These are phyloP conservation scores for Prunella himalayana DNA, from an alignment of 2,113 vertebrate genomes.

Conservation along the genomic window DNA sequence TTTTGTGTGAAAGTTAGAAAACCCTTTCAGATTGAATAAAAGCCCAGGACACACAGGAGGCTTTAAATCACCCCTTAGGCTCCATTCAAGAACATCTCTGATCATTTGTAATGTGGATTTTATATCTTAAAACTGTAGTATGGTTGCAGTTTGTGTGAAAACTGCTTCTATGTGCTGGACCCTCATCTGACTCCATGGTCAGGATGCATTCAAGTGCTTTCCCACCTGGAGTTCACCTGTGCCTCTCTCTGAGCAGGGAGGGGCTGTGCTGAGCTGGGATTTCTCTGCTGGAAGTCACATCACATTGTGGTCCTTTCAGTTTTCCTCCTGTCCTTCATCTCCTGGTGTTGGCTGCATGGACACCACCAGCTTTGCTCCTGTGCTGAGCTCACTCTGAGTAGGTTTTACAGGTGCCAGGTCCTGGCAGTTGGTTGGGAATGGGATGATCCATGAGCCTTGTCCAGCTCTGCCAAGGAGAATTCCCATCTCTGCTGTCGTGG, in stretches of 20 bases:
- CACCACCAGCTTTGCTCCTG: neutral
- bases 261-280: neutral
- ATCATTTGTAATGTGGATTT: neutral
- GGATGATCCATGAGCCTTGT: fast-evolving
- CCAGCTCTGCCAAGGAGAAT: neutral
- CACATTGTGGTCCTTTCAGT: fast-evolving
- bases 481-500: fast-evolving
- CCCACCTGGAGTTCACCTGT: neutral
- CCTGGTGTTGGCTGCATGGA: fast-evolving
- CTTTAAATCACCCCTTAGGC: neutral
- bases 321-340: neutral
- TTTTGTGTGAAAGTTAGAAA: neutral
- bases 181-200: fast-evolving
- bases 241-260: neutral
- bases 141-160: neutral
- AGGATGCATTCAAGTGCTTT: neutral
- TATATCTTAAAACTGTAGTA: neutral
- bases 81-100: neutral
- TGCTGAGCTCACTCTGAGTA: fast-evolving
- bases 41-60: neutral
- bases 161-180: neutral
- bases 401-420: fast-evolving
- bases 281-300: neutral
- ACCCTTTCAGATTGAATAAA: neutral
- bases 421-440: neutral